Percentiles rank a stretch among this genome's conserved stretches.
Conservation (phyloP, 1,140 invertebrate species). For the Laupala kohalensis region DNA sequence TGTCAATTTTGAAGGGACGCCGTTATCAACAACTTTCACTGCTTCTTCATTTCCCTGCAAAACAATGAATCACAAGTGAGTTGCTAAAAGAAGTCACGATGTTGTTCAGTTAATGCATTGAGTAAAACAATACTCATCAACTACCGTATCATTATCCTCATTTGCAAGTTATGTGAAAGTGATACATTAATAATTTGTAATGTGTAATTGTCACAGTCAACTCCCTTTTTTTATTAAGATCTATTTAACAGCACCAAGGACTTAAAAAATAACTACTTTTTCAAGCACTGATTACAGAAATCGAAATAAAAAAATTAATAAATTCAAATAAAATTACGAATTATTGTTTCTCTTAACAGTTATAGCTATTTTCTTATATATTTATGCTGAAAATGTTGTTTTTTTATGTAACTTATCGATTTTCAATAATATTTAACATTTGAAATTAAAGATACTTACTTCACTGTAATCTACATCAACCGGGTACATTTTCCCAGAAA, state of each 20-base stretch:
- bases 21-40: neutral
- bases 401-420: too few relatives aligned
- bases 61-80: too few relatives aligned
- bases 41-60: slow-evolving; percentile 1
- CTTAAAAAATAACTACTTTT: neutral
- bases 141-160: too few relatives aligned
- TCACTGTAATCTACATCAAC: slow-evolving; percentile 82
- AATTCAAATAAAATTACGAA: neutral
- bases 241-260: neutral
- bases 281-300: neutral
- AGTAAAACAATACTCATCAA: too few relatives aligned
- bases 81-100: too few relatives aligned
- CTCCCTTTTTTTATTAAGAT: too few relatives aligned
- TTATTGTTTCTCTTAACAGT: neutral
- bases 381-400: neutral
- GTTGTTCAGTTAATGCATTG: too few relatives aligned
- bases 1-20: slow-evolving; percentile 47
- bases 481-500: slow-evolving; percentile 70
- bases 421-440: neutral
- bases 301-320: neutral
- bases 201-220: too few relatives aligned
- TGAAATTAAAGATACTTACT: slow-evolving; percentile 16
- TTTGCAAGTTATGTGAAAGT: too few relatives aligned
- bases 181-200: too few relatives aligned
- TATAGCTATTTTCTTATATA: neutral